Percentiles rank a stretch among this genome's conserved stretches.
Conservation (phyloP, 2,113 vertebrate genomes). For the Phaethon lepturus region DNA sequence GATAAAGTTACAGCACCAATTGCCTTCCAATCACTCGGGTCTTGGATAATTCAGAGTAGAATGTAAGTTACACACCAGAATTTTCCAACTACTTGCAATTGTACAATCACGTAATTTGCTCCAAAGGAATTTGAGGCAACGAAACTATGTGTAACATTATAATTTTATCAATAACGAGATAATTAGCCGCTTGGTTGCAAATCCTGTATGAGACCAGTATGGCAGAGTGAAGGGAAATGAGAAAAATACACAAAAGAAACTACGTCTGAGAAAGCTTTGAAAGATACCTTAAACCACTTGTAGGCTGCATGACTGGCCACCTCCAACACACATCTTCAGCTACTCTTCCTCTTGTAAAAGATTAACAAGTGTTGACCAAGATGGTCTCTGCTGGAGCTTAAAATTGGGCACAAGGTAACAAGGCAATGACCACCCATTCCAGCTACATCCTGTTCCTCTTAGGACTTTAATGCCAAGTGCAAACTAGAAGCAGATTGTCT, state of each 20-base stretch:
- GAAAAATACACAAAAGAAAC: not conserved
- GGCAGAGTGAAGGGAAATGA: not conserved
- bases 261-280: not conserved
- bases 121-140: not conserved
- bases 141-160: not conserved
- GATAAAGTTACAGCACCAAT: not conserved
- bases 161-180: not conserved
- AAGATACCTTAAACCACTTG: not conserved
- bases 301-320: rapidly evolving
- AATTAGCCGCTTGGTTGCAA: not conserved
- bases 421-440: not conserved
- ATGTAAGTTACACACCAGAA: not conserved
- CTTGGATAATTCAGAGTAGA: not conserved
- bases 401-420: not conserved
- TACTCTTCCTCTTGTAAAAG: not conserved
- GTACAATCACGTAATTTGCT: not conserved
- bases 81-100: not conserved
- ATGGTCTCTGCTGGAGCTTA: not conserved
- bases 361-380: not conserved
- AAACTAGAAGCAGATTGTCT: not conserved
- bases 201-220: not conserved
- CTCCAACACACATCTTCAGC: not conserved
- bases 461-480: not conserved
- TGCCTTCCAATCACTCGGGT: not conserved
- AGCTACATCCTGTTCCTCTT: not conserved